Conservation (phyloP, 2,113 vertebrate species). For the Nipponia nippon region DNA sequence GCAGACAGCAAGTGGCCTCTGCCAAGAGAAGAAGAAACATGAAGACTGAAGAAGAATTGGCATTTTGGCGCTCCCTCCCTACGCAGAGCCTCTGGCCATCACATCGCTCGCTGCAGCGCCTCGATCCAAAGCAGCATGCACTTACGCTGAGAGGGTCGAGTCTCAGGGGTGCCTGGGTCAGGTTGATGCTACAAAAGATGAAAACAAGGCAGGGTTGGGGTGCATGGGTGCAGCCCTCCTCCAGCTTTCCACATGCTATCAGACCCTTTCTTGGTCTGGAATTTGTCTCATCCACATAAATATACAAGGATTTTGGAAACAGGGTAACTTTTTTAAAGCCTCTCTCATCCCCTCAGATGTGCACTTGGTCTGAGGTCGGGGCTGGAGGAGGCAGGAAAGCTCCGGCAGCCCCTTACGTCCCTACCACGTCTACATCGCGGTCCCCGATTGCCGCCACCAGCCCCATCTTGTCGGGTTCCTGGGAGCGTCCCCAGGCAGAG, state of each 20-base stretch:
- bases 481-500: neutral
- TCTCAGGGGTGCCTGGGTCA: neutral
- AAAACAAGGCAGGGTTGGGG: neutral
- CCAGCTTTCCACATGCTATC: neutral
- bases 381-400: neutral
- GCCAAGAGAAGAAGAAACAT: neutral
- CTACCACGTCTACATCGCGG: accelerated
- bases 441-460: accelerated
- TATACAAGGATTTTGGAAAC: neutral
- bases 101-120: neutral
- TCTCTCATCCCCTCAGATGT: accelerated
- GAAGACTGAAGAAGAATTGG: neutral
- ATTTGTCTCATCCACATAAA: neutral
- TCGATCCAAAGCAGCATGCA: accelerated
- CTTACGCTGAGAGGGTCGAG: constrained; percentile 29
- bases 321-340: neutral
- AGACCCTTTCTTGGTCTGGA: neutral
- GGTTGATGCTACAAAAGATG: constrained; percentile 31
- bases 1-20: neutral
- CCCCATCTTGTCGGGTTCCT: accelerated
- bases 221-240: neutral
- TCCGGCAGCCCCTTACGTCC: neutral
- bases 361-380: neutral
- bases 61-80: neutral
- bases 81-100: neutral